phyloP scores from a whole-genome alignment of 2,797 vertebrate species.

The Tauraco hartlaubi region DNA sequence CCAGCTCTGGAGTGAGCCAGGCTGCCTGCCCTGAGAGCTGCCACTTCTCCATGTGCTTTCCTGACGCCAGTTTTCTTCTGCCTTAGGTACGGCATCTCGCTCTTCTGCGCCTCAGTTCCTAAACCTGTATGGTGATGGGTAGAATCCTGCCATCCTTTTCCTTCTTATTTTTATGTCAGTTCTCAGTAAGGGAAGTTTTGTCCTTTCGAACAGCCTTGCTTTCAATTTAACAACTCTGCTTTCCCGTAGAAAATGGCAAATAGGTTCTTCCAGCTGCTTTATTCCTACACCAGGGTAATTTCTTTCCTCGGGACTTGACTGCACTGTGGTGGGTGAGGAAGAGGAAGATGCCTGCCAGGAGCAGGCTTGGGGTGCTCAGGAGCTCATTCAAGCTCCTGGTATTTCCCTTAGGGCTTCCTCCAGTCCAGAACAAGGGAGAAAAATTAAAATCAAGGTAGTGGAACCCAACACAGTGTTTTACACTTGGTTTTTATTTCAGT shows the following conservation, averaged over 20 bases:
- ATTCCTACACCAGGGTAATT: background rate
- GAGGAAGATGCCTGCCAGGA: background rate
- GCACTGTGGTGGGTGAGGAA: background rate
- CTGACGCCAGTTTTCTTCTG: rapidly evolving
- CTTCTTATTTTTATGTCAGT: background rate
- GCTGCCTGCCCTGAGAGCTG: background rate
- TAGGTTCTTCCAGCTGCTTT: background rate
- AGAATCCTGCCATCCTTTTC: background rate
- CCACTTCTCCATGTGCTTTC: rapidly evolving
- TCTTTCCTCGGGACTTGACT: background rate
- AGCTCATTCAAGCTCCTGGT: background rate
- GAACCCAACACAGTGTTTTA: background rate
- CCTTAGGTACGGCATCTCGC: background rate
- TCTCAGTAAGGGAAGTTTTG: background rate
- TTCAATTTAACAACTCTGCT: background rate
- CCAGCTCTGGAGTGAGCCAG: rapidly evolving
- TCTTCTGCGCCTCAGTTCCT: background rate
- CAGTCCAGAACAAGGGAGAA: background rate
- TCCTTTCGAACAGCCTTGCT: background rate
- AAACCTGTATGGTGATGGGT: rapidly evolving
- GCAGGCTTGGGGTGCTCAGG: background rate
- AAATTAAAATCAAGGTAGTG: background rate
- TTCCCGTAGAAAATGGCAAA: background rate
- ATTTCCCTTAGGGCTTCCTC: background rate
- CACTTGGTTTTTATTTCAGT: background rate